Conservation (phyloP, 2,113 vertebrate species). For the Anhinga rufa region DNA sequence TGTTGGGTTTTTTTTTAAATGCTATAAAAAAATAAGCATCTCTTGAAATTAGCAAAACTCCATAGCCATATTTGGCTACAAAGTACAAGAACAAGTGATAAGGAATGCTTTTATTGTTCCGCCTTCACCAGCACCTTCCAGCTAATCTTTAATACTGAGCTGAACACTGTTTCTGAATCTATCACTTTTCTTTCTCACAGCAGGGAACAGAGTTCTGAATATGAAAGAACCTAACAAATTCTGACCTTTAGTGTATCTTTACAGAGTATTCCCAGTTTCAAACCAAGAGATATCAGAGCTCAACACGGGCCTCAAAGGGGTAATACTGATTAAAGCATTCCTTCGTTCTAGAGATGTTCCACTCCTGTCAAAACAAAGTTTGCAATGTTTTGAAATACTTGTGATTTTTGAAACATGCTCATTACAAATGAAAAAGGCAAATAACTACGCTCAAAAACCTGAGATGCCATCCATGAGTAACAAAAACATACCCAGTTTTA, state of each 20-base stretch:
- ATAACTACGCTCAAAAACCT: not conserved
- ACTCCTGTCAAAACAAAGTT: constrained; percentile 62
- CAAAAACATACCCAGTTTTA: not conserved
- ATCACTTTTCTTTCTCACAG: not conserved
- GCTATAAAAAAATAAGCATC: not conserved
- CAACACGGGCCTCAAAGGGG: not conserved
- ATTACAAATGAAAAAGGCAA: constrained; percentile 8
- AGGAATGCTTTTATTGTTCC: not conserved
- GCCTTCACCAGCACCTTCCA: not conserved
- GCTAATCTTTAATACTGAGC: not conserved
- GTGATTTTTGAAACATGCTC: constrained; percentile 15
- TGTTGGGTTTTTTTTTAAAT: not conserved
- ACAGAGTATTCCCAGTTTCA: constrained; percentile 39
- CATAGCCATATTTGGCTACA: not conserved
- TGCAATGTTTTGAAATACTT: constrained; percentile 13
- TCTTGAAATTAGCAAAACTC: not conserved
- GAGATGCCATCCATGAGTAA: not conserved
- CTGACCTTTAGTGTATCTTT: constrained; percentile 24
- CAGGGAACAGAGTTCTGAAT: not conserved
- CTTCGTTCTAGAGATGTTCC: not conserved
- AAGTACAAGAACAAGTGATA: not conserved
- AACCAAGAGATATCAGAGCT: constrained; percentile 26
- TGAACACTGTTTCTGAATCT: not conserved
- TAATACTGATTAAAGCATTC: constrained; percentile 38
- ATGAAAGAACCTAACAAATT: not conserved